A percentile compares a stretch with the other conserved stretches of the same genome.
phyloP scores from a whole-genome alignment of 2,888 invertebrate genomes.

The Oscheius sp. region DNA sequence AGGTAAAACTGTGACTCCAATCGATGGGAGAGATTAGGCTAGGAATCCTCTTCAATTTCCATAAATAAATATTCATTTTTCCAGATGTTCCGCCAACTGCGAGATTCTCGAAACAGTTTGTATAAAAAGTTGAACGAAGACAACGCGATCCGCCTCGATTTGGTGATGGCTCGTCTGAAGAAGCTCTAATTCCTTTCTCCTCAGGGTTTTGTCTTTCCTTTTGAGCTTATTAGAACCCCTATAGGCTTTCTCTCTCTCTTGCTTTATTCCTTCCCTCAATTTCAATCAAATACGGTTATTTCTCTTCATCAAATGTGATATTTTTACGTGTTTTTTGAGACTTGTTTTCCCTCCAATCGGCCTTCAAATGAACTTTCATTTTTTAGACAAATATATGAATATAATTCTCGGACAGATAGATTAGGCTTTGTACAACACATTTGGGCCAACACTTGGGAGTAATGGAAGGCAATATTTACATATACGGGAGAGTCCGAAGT shows the following conservation, averaged over 20 bases:
- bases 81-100: constrained; percentile 10
- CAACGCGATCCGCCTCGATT: constrained; percentile 9
- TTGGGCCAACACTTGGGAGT: too few species aligned
- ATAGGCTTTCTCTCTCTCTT: not conserved
- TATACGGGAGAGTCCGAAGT: too few species aligned
- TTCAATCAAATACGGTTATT: too few species aligned
- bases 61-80: not conserved
- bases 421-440: too few species aligned
- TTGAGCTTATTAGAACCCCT: not conserved
- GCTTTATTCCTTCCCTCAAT: too few species aligned
- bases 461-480: too few species aligned
- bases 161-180: constrained; percentile 16
- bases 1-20: too few species aligned
- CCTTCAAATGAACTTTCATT: not conserved
- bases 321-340: too few species aligned
- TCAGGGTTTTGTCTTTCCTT: not conserved
- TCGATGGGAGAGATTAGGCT: too few species aligned
- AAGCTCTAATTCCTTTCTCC: not conserved
- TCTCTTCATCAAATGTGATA: too few species aligned
- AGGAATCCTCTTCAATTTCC: not conserved
- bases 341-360: not conserved
- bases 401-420: too few species aligned
- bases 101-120: constrained; percentile 14
- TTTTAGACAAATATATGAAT: too few species aligned
- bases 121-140: constrained; percentile 24